Evolutionary conservation across 2,888 invertebrate species (phyloP).

Genomic region (Spicauda simplicius): DNA sequence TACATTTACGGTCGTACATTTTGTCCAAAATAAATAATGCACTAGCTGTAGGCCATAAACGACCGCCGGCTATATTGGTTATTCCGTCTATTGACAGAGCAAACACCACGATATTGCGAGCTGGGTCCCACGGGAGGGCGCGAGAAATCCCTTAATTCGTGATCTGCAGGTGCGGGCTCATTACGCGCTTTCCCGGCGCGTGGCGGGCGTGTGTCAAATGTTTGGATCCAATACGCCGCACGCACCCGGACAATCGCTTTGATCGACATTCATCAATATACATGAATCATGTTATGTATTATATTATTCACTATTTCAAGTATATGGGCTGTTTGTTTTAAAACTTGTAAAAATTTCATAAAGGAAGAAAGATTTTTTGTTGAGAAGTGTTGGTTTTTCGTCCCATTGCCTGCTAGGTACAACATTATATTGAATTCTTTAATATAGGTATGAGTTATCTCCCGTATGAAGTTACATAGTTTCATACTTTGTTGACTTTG

Average conservation of each 20-base stretch:
- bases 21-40: constrained; percentile 38
- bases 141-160: constrained; percentile 83
- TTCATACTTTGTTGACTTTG: no score
- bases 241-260: constrained; percentile 62
- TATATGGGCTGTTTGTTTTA: no score
- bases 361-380: no score
- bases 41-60: constrained; percentile 40
- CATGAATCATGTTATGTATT: constrained; percentile 33
- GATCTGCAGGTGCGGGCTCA: constrained; percentile 81
- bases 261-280: constrained; percentile 55
- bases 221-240: constrained; percentile 57
- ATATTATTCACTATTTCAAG: not conserved
- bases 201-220: constrained; percentile 67
- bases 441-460: no score
- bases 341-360: no score
- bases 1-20: constrained; percentile 5
- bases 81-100: constrained; percentile 74
- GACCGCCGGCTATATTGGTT: constrained; percentile 53
- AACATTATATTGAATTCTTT: no score
- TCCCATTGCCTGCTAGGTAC: no score
- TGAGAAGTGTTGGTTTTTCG: no score
- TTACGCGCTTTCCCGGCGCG: constrained; percentile 79
- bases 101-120: constrained; percentile 63
- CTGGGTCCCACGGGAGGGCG: constrained; percentile 82
- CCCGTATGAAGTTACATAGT: no score